Conservation (phyloP, 2,888 invertebrate species). For the Drosophila affinis region DNA sequence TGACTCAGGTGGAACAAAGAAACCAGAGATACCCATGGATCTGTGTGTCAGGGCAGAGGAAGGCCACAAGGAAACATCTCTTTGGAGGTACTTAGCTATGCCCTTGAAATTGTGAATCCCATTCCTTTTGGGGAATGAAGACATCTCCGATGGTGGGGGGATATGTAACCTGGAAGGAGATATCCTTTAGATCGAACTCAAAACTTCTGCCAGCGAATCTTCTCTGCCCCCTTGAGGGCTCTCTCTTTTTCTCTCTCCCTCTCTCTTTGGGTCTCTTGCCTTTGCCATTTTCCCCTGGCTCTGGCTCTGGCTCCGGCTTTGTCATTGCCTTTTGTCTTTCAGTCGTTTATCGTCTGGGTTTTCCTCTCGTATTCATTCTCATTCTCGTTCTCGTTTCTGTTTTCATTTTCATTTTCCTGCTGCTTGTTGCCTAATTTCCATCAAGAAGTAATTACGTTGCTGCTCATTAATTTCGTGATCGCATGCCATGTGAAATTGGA, state of each 20-base stretch:
- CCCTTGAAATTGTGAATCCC: no score
- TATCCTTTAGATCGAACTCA: no score
- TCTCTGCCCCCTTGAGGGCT: no score
- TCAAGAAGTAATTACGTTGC: slow-evolving; percentile 78
- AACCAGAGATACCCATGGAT: not conserved
- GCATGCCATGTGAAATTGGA: slow-evolving; percentile 75
- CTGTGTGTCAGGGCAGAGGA: not conserved
- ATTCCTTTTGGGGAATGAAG: no score
- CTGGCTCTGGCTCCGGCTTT: slow-evolving; percentile 7
- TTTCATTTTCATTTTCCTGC: slow-evolving; percentile 46
- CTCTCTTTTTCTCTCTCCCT: no score
- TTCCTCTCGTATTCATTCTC: not conserved
- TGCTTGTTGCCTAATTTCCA: slow-evolving; percentile 72
- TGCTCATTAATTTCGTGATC: slow-evolving; percentile 78
- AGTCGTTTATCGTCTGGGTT: not conserved
- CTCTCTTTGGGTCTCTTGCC: not conserved
- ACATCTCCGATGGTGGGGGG: no score
- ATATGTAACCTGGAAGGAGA: no score
- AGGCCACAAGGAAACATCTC: not conserved
- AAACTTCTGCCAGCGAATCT: no score
- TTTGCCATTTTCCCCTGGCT: slow-evolving; percentile 22
- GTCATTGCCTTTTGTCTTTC: not conserved
- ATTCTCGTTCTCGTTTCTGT: slow-evolving; percentile 23
- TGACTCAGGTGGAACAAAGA: slow-evolving; percentile 14
- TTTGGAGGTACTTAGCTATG: no score